Base-by-base conservation (phyloP, 2,797 vertebrate species). In the Cuniculus paca region DNA sequence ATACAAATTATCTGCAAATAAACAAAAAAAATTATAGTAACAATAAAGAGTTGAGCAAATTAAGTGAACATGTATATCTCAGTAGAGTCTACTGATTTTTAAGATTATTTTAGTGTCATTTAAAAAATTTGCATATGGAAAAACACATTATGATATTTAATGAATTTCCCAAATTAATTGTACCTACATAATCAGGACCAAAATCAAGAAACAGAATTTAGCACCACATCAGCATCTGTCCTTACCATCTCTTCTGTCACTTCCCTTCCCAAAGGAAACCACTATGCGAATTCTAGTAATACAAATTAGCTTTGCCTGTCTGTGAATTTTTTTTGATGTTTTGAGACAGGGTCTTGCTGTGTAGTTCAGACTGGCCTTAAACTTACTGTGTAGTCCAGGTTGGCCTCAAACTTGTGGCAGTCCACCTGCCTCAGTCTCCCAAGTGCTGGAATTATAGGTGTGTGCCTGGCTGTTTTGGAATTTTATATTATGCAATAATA, bases 401-500 rank as follows among this genome's bases (percentile, higher is more conserved):
- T 72, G 20, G 39, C 4, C 36, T 42, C 22, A 13, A 72, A 72
- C 22, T 72, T 72, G 70, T 72, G 9, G 20, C n/a, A 19, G 26
- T 72, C 70, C 39, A 42, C 39, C 10, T 72, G 39, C 39, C 70
- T 72, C 70, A 42, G 70, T 39, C 22, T 42, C 70, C 4, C 22
- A 72, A 42, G 4, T 42, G 36, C 24, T 72, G 39, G 4, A 5
- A 72, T 42, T 72, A 72, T 11, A 72, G 36, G 10, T 10, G 6
- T 72, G 36, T 13, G 8, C 10, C 4, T 42, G 39, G 22, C 48
- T 70, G 3, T 79, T 36, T 88, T 20, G 5, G 1, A 10, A 84
- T 95, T 93, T 91, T 77, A 94, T 78, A 45, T 83, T 77, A 87
- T 91, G 5, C 12, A 81, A 88, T 95, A 13, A 88, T 39, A 93